These are phyloP conservation scores for Petrocephalus zakoni DNA, from an alignment of 2,113 vertebrate species.

Conservation along the genomic window DNA sequence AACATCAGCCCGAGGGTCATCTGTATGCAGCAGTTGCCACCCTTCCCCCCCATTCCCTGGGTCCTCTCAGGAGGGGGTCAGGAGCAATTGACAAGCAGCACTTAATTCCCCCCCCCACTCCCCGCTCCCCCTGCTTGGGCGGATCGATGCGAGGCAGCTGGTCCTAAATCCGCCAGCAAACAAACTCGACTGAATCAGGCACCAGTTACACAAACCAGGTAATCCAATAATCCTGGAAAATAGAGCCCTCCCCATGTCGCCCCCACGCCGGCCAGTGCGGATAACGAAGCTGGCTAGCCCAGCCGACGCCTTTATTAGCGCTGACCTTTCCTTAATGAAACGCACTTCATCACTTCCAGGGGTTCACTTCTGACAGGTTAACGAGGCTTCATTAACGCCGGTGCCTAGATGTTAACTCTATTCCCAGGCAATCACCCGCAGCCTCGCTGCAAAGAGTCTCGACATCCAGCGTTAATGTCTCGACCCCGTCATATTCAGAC, in stretches of 20 bases:
- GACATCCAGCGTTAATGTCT: neutral
- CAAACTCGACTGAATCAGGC: constrained; percentile 68
- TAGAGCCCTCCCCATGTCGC: constrained; percentile 31
- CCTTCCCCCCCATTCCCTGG: neutral
- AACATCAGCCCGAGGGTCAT: neutral
- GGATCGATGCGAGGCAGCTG: constrained; percentile 65
- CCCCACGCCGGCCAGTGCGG: neutral
- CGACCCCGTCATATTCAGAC: neutral
- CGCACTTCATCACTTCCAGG: constrained; percentile 30
- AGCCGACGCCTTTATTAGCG: constrained; percentile 24
- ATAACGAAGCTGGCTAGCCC: constrained; percentile 15
- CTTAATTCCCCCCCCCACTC: constrained; percentile 50
- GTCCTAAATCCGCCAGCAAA: constrained; percentile 65
- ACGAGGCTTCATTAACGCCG: neutral
- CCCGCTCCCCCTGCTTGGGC: constrained; percentile 47
- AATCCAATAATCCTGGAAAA: constrained; percentile 66
- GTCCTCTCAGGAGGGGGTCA: constrained; percentile 36
- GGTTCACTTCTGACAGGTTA: constrained; percentile 12
- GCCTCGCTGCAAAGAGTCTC: neutral
- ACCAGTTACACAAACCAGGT: constrained; percentile 57
- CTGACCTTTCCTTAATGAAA: constrained; percentile 31
- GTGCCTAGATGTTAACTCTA: neutral
- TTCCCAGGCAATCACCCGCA: neutral
- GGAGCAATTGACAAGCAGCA: constrained; percentile 45
- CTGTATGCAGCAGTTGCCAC: neutral